Evolutionary conservation across 2,797 vertebrate genomes (phyloP).

Genomic region (Lerista edwardsae): DNA sequence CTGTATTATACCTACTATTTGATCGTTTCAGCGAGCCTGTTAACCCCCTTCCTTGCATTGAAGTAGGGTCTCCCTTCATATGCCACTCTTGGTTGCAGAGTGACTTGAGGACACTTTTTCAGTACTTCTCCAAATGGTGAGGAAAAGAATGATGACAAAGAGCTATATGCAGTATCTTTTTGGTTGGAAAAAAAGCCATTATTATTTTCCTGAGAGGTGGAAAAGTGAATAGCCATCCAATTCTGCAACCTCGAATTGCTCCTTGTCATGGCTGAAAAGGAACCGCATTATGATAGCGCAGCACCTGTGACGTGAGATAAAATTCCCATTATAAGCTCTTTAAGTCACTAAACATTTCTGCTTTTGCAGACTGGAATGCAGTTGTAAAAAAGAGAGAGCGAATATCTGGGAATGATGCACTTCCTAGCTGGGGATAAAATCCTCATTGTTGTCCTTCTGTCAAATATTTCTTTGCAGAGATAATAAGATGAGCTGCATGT

Average conservation of each 20-base stretch:
- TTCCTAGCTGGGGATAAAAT: constrained; percentile 10
- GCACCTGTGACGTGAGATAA: constrained; percentile 64
- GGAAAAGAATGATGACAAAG: constrained; percentile 37
- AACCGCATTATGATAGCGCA: constrained; percentile 51
- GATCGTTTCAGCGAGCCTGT: not conserved
- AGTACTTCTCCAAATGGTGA: not conserved
- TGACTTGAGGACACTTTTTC: not conserved
- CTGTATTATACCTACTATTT: not conserved
- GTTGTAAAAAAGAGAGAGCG: not conserved
- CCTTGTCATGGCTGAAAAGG: constrained; percentile 47
- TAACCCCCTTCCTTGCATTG: not conserved
- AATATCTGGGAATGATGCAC: constrained; percentile 8
- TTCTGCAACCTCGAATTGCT: constrained; percentile 19
- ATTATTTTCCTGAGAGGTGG: constrained; percentile 29
- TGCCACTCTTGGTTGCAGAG: not conserved
- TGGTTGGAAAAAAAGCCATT: constrained; percentile 49
- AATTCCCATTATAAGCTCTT: constrained; percentile 59
- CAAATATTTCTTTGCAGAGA: constrained; percentile 39
- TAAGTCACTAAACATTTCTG: constrained; percentile 47
- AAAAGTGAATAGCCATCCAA: constrained; percentile 38
- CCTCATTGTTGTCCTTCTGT: constrained; percentile 10
- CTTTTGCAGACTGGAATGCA: constrained; percentile 13
- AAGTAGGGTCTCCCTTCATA: not conserved
- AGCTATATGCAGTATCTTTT: constrained; percentile 45
- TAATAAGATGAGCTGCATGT: constrained; percentile 6